Percentiles rank a stretch among this genome's conserved stretches.
Evolutionary conservation across 2,888 invertebrate species (phyloP).

Genomic region (Clusia tigrina): DNA sequence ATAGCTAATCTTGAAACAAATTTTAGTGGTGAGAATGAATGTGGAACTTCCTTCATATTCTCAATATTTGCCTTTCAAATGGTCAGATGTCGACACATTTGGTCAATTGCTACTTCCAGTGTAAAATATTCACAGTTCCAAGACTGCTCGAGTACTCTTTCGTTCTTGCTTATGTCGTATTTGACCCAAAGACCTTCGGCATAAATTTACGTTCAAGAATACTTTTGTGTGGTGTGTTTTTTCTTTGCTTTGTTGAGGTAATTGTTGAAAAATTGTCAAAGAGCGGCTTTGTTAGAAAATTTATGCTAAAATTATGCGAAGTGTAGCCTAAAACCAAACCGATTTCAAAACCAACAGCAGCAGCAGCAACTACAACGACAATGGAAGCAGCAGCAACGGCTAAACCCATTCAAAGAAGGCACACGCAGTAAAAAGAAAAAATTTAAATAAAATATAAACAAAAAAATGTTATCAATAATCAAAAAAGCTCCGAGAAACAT

Average conservation of each 20-base stretch:
- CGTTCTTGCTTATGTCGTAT: not conserved
- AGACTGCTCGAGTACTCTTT: not conserved
- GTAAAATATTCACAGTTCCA: too few species aligned
- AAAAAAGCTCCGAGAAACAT: not conserved
- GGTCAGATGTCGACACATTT: too few species aligned
- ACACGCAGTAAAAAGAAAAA: not conserved
- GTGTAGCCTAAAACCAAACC: too few species aligned
- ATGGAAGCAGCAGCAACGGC: too few species aligned
- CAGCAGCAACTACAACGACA: too few species aligned
- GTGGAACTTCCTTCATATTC: too few species aligned
- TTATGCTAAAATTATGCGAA: conserved; percentile 4
- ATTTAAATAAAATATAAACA: not conserved
- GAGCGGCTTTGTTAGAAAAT: conserved; percentile 1
- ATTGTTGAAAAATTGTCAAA: not conserved
- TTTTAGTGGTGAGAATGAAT: too few species aligned
- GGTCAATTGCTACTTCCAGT: too few species aligned
- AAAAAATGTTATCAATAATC: not conserved
- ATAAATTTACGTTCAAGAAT: conserved; percentile 10
- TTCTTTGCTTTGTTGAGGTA: not conserved
- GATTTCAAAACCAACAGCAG: not conserved
- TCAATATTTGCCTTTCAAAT: too few species aligned
- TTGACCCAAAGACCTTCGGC: conserved; percentile 8
- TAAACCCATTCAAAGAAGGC: not conserved
- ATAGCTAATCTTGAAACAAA: too few species aligned
- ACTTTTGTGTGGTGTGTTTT: not conserved